Evolutionary conservation across 30 jellyfish, hydroid and myxozoan species (phyloP).

Genomic region (Cassiopea xamachana): DNA sequence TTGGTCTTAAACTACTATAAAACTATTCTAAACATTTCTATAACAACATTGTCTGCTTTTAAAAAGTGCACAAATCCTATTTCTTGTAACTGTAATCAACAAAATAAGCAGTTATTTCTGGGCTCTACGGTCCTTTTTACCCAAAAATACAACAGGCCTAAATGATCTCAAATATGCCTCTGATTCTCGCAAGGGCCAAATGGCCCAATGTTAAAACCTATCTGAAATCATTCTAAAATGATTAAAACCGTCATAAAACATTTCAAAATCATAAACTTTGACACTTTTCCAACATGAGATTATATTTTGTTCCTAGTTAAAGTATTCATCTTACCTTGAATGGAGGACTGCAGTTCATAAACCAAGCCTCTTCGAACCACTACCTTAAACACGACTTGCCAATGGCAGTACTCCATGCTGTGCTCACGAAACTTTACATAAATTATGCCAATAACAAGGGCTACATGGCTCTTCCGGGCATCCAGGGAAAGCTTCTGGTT

Average conservation of each 20-base stretch:
- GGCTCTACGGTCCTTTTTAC: constrained; percentile 3
- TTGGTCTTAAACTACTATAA: constrained; percentile 25
- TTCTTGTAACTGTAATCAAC: constrained; percentile 18
- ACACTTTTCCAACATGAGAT: constrained; percentile 1
- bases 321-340: constrained; percentile 2
- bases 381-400: background rate
- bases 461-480: background rate
- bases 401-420: constrained; percentile 11
- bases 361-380: background rate
- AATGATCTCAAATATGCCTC: constrained; percentile 10
- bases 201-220: background rate
- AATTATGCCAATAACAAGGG: constrained; percentile 5
- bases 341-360: background rate
- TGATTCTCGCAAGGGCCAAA: background rate
- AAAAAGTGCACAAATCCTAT: constrained; percentile 9
- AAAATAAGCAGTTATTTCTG: constrained; percentile 12
- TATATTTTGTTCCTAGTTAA: constrained; percentile 1
- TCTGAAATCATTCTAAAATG: constrained; percentile 7
- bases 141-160: constrained; percentile 4
- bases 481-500: constrained; percentile 4
- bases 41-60: background rate
- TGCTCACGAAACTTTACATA: constrained; percentile 8
- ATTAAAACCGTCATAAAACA: background rate
- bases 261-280: background rate
- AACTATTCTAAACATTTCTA: background rate